Base-by-base conservation (phyloP, 2,888 invertebrate species). In the Allolobophora icterica region DNA sequence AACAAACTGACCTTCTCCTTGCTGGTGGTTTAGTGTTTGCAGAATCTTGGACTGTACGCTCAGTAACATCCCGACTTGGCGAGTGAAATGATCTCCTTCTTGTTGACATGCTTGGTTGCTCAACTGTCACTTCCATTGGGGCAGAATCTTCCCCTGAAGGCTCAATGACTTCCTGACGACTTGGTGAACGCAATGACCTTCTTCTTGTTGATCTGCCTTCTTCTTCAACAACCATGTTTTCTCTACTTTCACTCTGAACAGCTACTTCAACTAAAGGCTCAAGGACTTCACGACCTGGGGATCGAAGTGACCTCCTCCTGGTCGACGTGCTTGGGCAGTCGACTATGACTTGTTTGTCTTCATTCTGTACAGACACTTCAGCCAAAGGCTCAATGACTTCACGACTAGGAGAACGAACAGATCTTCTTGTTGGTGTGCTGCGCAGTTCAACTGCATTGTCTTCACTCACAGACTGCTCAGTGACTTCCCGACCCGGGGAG, bases 121-220 rank as follows among this genome's bases (percentile, higher is more conserved):
- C 38, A 38, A 87, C 15, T 13, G 21, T 35, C 17, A 19, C 17
- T 34, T 87, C 87, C 30, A 17, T 38, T 87, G 35, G 35, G 34
- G 35, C 87, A 35, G 87, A 38, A 87, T 87, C 87, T 87, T 38
- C 87, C 35, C n/a, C n/a, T 34, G 35, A 38, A 87, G 35, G 35
- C 19, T 34, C 35, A 30, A 3, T 38, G 24, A 87, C 35, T 24
- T 34, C 35, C 4, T 6, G 35, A 87, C 87, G 87, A 87, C 87
- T 38, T 87, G 87, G 33, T 38, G 87, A 87, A 35, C 87, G 87
- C 35, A 87, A 21, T 34, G 87, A 87, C 38, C 87, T 87, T 87
- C 87, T 87, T 87, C 71, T 71, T 71, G 71, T 17, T n/a, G 71
- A 71, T 1, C 5, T n/a, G 87, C 21, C 87, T 34, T 87, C 87